These are phyloP conservation scores for Sebastes vulpes DNA, from an alignment of 2,797 vertebrate species.

Conservation along the genomic window DNA sequence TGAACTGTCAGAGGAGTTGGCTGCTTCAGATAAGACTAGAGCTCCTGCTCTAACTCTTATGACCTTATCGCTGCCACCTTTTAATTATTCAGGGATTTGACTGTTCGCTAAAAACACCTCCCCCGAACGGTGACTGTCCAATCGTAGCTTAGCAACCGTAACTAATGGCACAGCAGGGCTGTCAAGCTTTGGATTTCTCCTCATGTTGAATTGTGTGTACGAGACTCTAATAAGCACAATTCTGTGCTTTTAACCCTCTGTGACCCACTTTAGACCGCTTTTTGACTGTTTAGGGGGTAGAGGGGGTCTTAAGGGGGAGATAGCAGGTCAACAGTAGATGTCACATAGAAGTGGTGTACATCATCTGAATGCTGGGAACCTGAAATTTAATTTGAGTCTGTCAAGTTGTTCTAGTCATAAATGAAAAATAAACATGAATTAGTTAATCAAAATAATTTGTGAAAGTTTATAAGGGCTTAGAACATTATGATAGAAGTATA, in stretches of 20 bases:
- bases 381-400: accelerated
- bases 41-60: conserved; percentile 32
- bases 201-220: not conserved
- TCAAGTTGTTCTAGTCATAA: too few relatives aligned
- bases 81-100: conserved; percentile 55
- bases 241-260: not conserved
- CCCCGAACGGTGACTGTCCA: not conserved
- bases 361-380: too few relatives aligned
- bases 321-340: too few relatives aligned
- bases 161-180: not conserved
- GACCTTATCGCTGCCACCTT: conserved; percentile 37
- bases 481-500: too few relatives aligned
- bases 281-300: too few relatives aligned
- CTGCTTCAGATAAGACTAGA: conserved; percentile 24
- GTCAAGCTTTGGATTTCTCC: not conserved
- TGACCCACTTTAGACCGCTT: accelerated
- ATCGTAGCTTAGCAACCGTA: conserved; percentile 1
- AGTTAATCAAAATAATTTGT: too few relatives aligned
- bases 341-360: too few relatives aligned
- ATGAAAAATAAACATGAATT: too few relatives aligned
- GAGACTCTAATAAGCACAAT: not conserved
- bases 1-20: conserved; percentile 19
- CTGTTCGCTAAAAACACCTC: conserved; percentile 4
- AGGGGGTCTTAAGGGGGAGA: too few relatives aligned
- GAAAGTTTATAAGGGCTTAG: too few relatives aligned